Conservation (phyloP, 1,140 invertebrate genomes). For the Cyclargus thomasi region DNA sequence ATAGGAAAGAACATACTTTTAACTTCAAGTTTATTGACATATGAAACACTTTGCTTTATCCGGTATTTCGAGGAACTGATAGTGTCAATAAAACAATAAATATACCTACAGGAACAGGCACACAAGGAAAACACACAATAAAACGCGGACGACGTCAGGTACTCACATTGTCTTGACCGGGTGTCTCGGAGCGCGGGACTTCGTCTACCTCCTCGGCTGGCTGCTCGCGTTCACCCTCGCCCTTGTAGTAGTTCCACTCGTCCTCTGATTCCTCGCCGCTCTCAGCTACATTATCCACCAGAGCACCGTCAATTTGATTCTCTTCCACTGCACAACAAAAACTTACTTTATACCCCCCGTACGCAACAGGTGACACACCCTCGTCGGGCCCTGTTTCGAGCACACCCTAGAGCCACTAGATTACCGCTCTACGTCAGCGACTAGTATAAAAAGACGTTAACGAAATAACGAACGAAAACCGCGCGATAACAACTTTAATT, state of each 20-base stretch:
- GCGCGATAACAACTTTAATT: constrained; percentile 49
- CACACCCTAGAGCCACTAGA: background rate
- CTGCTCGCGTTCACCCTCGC: constrained; percentile 73
- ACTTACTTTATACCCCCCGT: constrained; percentile 26
- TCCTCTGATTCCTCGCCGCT: constrained; percentile 84
- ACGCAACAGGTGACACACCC: constrained; percentile 36
- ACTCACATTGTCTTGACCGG: constrained; percentile 69
- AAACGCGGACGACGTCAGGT: background rate
- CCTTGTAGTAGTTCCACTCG: constrained; percentile 86
- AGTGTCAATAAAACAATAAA: too few relatives aligned
- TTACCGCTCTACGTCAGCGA: background rate
- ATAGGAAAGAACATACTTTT: too few relatives aligned
- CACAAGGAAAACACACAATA: background rate
- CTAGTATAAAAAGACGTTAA: background rate
- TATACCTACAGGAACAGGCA: background rate
- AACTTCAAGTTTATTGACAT: too few relatives aligned
- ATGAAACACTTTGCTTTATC: too few relatives aligned
- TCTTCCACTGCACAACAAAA: constrained; percentile 57
- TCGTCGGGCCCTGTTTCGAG: constrained; percentile 2
- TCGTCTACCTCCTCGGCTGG: constrained; percentile 59
- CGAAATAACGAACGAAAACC: constrained; percentile 26
- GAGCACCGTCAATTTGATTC: constrained; percentile 62
- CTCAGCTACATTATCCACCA: constrained; percentile 83
- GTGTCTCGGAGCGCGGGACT: constrained; percentile 61
- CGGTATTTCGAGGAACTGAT: too few relatives aligned